Evolutionary conservation across 2,888 invertebrate genomes (phyloP).

Genomic region (Terebella lapidaria): DNA sequence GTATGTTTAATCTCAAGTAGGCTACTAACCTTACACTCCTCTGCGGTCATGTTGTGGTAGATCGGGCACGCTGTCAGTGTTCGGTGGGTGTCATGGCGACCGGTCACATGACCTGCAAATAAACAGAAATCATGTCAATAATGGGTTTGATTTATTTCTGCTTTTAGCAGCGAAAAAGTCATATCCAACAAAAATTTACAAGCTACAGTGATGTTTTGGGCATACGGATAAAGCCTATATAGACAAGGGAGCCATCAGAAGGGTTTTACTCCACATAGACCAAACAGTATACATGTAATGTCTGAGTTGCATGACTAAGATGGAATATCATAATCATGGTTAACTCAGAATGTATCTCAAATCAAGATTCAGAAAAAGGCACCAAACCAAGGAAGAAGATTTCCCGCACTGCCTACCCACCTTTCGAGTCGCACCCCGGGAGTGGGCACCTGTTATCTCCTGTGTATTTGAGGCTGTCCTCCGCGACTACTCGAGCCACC

Average conservation of each 20-base stretch:
- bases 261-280: too few species aligned
- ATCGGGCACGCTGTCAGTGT: constrained; percentile 85
- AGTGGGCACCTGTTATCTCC: constrained; percentile 64
- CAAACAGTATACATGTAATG: too few species aligned
- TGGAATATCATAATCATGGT: too few species aligned
- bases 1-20: too few species aligned
- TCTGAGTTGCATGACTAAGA: too few species aligned
- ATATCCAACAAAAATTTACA: too few species aligned
- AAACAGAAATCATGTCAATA: not conserved
- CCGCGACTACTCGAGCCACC: constrained; percentile 28
- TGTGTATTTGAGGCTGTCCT: constrained; percentile 25
- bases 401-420: too few species aligned
- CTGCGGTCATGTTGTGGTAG: constrained; percentile 79
- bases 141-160: too few species aligned
- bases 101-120: constrained; percentile 57
- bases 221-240: too few species aligned
- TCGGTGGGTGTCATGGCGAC: constrained; percentile 74
- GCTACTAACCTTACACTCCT: constrained; percentile 67
- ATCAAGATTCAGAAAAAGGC: not conserved
- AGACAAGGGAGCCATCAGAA: too few species aligned
- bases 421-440: constrained; percentile 78
- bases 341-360: too few species aligned
- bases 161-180: not conserved
- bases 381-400: not conserved
- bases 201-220: too few species aligned